These are phyloP conservation scores for Metaphire vulgaris DNA, from an alignment of 1,140 invertebrate genomes.

Conservation along the genomic window DNA sequence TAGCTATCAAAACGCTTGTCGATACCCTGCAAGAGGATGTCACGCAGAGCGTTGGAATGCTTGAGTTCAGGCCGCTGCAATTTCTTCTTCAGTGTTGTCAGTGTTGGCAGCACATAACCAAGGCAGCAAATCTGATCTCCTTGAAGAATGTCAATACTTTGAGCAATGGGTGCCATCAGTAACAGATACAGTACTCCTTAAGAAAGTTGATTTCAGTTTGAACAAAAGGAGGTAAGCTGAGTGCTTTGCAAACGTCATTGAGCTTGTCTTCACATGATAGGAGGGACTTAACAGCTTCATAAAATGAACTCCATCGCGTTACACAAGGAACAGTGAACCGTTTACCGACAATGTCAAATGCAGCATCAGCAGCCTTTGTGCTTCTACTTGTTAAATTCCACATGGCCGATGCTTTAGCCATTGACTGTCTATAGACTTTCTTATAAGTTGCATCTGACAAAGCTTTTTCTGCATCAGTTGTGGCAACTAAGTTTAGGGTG, in stretches of 20 bases:
- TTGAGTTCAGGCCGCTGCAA: background rate
- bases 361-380: constrained; percentile 2
- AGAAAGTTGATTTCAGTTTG: background rate
- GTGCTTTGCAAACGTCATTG: background rate
- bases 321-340: background rate
- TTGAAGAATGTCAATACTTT: background rate
- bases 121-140: background rate
- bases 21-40: background rate
- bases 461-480: constrained; percentile 2
- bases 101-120: background rate
- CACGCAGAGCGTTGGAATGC: background rate
- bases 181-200: background rate
- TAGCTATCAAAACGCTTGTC: constrained; percentile 1
- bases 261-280: background rate
- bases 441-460: background rate
- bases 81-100: background rate
- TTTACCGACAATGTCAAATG: background rate
- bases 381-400: background rate
- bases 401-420: background rate
- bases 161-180: background rate
- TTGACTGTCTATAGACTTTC: background rate
- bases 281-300: background rate
- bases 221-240: background rate
- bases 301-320: constrained; percentile 1
- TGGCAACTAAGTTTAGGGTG: too few relatives aligned